Evolutionary conservation across 2,888 invertebrate species (phyloP).

Genomic region (Nomada lathburiana): DNA sequence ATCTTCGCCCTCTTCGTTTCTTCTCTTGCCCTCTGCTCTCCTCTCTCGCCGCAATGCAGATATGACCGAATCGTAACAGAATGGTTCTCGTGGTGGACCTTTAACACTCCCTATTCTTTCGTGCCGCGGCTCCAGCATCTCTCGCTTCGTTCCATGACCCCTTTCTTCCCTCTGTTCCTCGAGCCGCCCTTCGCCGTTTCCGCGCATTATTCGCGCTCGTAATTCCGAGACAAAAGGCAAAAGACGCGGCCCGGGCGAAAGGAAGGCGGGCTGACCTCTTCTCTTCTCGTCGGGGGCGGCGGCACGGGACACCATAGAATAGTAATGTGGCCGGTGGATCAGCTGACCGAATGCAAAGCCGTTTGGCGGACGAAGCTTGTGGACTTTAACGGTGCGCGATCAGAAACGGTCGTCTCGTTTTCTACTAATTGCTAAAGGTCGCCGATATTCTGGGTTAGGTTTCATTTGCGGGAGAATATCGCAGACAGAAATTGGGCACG

Average conservation of each 20-base stretch:
- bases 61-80: constrained; percentile 59
- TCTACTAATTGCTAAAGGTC: constrained; percentile 21
- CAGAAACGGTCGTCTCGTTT: not conserved
- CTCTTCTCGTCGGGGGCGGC: not conserved
- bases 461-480: constrained; percentile 1
- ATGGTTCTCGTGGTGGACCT: constrained; percentile 48
- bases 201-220: constrained; percentile 61
- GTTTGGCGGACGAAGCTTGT: not conserved
- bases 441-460: constrained; percentile 1
- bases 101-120: constrained; percentile 49
- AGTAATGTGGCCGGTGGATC: constrained; percentile 31
- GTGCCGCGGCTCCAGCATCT: constrained; percentile 18
- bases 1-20: too few species aligned
- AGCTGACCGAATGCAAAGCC: constrained; percentile 6
- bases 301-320: constrained; percentile 50
- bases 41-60: constrained; percentile 59
- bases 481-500: too few species aligned
- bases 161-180: constrained; percentile 23
- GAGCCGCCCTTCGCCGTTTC: constrained; percentile 36
- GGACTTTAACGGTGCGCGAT: constrained; percentile 1
- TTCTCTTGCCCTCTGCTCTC: not conserved
- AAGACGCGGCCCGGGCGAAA: constrained; percentile 31
- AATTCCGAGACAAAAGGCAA: constrained; percentile 57
- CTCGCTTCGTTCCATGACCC: constrained; percentile 8
- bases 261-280: not conserved